Conservation (phyloP, 2,797 vertebrate species). For the Peromyscus nudipes region DNA sequence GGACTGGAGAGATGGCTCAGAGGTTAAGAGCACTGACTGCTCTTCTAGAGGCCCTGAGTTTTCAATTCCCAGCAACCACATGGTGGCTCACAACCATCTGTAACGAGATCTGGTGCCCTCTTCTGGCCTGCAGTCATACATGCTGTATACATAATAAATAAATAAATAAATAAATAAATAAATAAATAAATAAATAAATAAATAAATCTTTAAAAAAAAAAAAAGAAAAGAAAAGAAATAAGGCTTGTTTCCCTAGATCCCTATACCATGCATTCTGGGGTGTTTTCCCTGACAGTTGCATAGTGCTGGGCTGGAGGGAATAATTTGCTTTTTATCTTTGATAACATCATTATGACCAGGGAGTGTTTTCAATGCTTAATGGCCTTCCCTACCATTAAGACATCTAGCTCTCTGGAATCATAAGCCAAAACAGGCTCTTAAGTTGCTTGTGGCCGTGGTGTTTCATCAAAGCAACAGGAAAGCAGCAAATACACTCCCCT, state of each 20-base stretch:
- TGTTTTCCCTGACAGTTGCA: neutral
- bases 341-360: neutral
- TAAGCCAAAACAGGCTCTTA: neutral
- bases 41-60: too few relatives aligned
- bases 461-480: neutral
- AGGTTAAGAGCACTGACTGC: too few relatives aligned
- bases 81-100: too few relatives aligned
- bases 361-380: neutral
- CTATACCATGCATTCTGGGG: neutral
- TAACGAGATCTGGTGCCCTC: too few relatives aligned
- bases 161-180: too few relatives aligned
- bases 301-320: neutral
- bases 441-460: neutral
- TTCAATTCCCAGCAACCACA: too few relatives aligned
- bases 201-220: too few relatives aligned
- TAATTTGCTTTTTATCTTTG: neutral
- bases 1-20: too few relatives aligned
- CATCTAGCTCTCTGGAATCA: neutral
- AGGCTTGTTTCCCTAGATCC: neutral
- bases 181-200: too few relatives aligned
- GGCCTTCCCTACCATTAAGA: neutral
- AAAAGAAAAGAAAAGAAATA: too few relatives aligned
- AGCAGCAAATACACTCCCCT: neutral
- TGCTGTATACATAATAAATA: too few relatives aligned
- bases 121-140: too few relatives aligned